Evolutionary conservation across 2,113 vertebrate species (phyloP), one percentile per base, ranked within the genome.

Genomic region (Platysternon megacephalum): DNA sequence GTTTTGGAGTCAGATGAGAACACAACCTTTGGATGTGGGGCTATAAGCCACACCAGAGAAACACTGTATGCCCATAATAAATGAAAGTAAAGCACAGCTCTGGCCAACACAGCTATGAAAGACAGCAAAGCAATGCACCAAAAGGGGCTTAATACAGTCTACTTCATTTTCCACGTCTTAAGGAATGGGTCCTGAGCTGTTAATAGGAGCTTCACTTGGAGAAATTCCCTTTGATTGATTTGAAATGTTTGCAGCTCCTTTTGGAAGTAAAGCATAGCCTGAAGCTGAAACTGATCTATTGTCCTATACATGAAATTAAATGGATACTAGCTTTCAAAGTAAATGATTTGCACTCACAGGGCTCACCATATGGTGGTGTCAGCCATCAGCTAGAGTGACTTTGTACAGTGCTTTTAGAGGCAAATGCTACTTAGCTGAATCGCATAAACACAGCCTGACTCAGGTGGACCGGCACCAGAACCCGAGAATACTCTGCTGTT

Each of bases 301-400:
- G 90, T 81, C 97, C 93, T 96, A 92, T 94, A 97, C 97, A 95
- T 94, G 87, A 98, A 98, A 98, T 98, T 96, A 98, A 90, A 97
- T 97, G 94, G 95, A 95, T 85, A 19, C 84, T 94, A 92, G 96
- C 92, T 97, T 90, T 46, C 95, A 93, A 1, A 46, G 93, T 87
- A 96, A 97, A 91, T 89, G 97, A 95, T 93, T 93, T 61, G 93
- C 9, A 58, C 26, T 82, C 48, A 89, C 91, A 12, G 68, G 92
- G 95, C 92, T 93, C 92, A 93, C 91, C 85, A 79, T 53, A 82
- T 39, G 83, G 94, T 11, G 81, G 86, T 87, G 96, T 93, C 95
- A 94, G 96, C 91, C 68, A 39, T 92, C 84, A 65, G 88, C 91
- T 86, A 29, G 5, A 55, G 3, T 79, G 93, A 89, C 92, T 68